phyloP scores from a whole-genome alignment of 2,797 vertebrate species.

The Peromyscus nudipes region DNA sequence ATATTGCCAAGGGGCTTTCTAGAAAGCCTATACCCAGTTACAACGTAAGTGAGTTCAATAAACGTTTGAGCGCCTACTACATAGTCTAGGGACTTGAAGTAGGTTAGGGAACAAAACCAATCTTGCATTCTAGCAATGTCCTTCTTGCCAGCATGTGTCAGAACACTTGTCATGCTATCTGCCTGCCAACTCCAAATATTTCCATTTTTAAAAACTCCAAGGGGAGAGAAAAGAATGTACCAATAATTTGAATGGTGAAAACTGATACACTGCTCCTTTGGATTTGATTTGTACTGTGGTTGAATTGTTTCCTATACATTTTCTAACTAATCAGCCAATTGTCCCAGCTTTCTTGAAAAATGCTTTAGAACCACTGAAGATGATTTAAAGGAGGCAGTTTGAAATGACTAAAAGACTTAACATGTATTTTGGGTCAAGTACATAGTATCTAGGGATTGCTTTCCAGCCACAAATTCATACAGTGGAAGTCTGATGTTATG shows the following conservation, averaged over 20 bases:
- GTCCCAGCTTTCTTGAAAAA: conserved; percentile 47
- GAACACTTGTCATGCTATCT: neutral
- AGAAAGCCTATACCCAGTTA: conserved; percentile 29
- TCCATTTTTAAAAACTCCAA: conserved; percentile 57
- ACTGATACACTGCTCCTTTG: conserved; percentile 2
- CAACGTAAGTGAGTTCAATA: conserved; percentile 31
- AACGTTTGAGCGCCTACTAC: conserved; percentile 37
- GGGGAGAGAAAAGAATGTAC: neutral
- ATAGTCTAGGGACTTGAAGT: neutral
- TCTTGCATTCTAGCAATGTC: conserved; percentile 59
- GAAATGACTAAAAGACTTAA: conserved; percentile 36
- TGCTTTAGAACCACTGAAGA: conserved; percentile 42
- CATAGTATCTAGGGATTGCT: conserved; percentile 22
- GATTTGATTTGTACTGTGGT: conserved; percentile 34
- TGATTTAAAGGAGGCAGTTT: conserved; percentile 44
- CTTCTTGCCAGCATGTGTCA: conserved; percentile 20
- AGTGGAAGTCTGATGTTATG: conserved; percentile 23
- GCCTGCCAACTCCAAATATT: conserved; percentile 38
- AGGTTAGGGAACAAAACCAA: conserved; percentile 15
- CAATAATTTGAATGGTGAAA: conserved; percentile 39
- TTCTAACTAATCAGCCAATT: conserved; percentile 51
- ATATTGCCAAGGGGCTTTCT: conserved; percentile 50
- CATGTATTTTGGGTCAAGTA: conserved; percentile 25
- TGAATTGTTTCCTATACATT: conserved; percentile 60
- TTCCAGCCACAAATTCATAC: neutral